Evolutionary conservation across 2,888 invertebrate genomes (phyloP).

Genomic region (Calameuta pallipes): DNA sequence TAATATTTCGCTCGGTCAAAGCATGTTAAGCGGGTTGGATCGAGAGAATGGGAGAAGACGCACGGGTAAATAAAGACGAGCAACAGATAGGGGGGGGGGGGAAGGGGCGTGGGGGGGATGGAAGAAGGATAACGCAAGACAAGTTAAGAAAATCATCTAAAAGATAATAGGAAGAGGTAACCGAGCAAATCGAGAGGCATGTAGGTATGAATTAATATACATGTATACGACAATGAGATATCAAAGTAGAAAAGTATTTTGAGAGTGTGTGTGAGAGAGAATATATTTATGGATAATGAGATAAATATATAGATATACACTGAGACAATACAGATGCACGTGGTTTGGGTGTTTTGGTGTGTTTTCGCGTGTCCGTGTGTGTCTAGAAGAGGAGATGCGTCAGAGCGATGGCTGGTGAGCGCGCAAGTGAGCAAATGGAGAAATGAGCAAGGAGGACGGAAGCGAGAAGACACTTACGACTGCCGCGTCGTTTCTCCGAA

Average conservation of each 20-base stretch:
- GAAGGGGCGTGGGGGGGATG: not conserved
- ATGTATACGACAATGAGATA: constrained; percentile 8
- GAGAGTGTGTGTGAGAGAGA: constrained; percentile 13
- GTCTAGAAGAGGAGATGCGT: constrained; percentile 37
- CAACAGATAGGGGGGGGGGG: not conserved
- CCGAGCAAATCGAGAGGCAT: constrained; percentile 29
- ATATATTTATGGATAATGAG: constrained; percentile 19
- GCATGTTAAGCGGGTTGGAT: constrained; percentile 8
- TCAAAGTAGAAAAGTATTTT: constrained; percentile 14
- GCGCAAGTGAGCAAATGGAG: constrained; percentile 6
- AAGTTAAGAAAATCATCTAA: constrained; percentile 10
- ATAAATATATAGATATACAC: constrained; percentile 27
- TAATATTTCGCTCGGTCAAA: constrained; percentile 9
- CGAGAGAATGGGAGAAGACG: constrained; percentile 12
- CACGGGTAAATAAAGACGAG: constrained; percentile 13
- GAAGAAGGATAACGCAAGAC: constrained; percentile 13
- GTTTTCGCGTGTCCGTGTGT: not conserved
- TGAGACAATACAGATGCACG: not conserved
- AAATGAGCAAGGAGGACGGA: constrained; percentile 18
- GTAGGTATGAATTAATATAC: constrained; percentile 4
- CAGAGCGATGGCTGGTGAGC: constrained; percentile 41
- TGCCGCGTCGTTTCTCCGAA: constrained; percentile 70
- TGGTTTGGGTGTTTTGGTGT: not conserved
- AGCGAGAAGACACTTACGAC: constrained; percentile 73
- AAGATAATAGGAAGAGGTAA: not conserved